These are phyloP conservation scores for Hoplodrina blanda DNA, from an alignment of 2,888 invertebrate species.

Conservation along the genomic window DNA sequence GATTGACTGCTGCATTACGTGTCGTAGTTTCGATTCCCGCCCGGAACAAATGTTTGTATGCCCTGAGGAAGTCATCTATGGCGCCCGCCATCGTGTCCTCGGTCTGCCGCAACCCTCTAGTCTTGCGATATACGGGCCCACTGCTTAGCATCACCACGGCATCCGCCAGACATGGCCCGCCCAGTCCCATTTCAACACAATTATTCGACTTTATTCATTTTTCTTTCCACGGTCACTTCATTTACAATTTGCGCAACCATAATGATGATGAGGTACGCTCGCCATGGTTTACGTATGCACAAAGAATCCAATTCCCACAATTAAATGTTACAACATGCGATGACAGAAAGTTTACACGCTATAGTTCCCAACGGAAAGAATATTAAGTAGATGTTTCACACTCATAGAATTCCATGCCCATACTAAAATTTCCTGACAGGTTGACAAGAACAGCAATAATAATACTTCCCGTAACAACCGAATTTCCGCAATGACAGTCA, in stretches of 20 bases:
- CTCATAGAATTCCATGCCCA: conserved; percentile 15
- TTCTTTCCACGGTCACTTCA: conserved; percentile 44
- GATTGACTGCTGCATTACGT: too few species aligned
- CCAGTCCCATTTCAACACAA: not conserved
- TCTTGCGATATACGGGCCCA: too few species aligned
- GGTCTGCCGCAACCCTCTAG: too few species aligned
- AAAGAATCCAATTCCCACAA: conserved; percentile 55
- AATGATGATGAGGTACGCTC: conserved; percentile 32
- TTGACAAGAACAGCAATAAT: not conserved
- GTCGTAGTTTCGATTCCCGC: too few species aligned
- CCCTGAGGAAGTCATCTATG: too few species aligned
- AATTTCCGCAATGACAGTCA: too few species aligned
- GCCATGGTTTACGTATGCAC: conserved; percentile 46
- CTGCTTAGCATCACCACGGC: too few species aligned
- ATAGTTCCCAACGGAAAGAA: conserved; percentile 43
- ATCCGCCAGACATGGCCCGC: too few species aligned
- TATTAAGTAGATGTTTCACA: conserved; percentile 34
- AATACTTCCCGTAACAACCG: too few species aligned
- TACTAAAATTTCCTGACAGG: conserved; percentile 19
- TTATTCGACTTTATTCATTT: conserved; percentile 16
- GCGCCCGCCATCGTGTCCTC: too few species aligned
- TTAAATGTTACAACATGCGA: conserved; percentile 48
- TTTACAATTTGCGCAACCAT: conserved; percentile 36
- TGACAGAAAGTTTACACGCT: conserved; percentile 28
- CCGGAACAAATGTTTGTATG: too few species aligned